Evolutionary conservation across 2,797 vertebrate species (phyloP), one percentile per base, ranked within the genome.

Genomic region (Eleutherodactylus coqui): DNA sequence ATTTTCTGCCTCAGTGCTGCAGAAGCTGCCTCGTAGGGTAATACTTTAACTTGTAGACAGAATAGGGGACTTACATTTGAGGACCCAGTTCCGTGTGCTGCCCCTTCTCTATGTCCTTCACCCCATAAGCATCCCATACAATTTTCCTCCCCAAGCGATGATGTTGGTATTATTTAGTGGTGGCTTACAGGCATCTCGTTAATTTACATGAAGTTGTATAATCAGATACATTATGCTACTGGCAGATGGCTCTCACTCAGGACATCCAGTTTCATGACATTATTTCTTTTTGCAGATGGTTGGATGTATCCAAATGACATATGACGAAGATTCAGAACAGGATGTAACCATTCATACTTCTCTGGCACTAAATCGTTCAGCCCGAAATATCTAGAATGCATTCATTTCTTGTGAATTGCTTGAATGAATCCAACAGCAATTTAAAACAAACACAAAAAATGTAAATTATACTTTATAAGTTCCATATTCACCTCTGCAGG

Each of bases 251-350:
- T 73, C 24, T 43, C 5, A 5, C 4, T 43, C n/a, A 27, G 69
- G 69, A 73, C 69, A 27, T 73, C 34, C 69, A 73, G 27, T 13
- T 45, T 41, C 21, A 36, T 41, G 36, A 45, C 27, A 36, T n/a
- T 19, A 69, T 69, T 36, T 21, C 1, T 19, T 36, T 69, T 1
- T 43, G 38, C 69, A 43, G 69, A 73, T 73, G 69, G 69, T 5
- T 38, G 38, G 21, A 41, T 43, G 67, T 45, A 27, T 43, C 24
- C 21, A 73, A 38, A 7, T 19, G 32, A 69, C 64, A 69, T 29
- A 43, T 64, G 60, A 64, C 24, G 69, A 67, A 43, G 34, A 70
- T 38, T 5, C 21, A 43, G 69, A 73, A 73, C 69, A 73, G 38
- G 45, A 45, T 73, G 69, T 73, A 45, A 27, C 69, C 4, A 13